Conservation (phyloP, 2,797 vertebrate genomes). For the Cottoperca gobio region DNA sequence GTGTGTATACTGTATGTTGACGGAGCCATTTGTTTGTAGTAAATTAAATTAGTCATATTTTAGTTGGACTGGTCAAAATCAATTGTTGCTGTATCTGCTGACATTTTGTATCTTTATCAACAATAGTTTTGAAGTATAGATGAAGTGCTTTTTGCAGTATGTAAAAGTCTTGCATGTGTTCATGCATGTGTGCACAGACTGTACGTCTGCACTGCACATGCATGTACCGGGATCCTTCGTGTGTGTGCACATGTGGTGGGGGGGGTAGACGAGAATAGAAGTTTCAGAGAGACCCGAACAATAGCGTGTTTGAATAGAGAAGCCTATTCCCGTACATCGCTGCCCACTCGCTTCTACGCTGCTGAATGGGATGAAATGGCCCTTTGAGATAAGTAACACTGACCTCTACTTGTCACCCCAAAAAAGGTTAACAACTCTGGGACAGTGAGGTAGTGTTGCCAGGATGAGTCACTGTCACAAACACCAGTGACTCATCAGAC, state of each 20-base stretch:
- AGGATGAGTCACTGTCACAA: constrained; percentile 73
- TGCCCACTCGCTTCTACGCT: constrained; percentile 43
- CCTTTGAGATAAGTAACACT: constrained; percentile 66
- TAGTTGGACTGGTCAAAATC: not conserved
- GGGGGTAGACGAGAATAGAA: constrained; percentile 53
- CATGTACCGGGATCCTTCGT: constrained; percentile 6
- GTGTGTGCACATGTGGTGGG: constrained; percentile 43
- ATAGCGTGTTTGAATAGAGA: constrained; percentile 56
- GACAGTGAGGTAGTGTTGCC: constrained; percentile 64
- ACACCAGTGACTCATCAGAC: constrained; percentile 70
- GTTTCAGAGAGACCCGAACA: constrained; percentile 49
- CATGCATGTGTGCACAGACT: not conserved
- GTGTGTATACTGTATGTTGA: not conserved
- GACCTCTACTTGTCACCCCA: constrained; percentile 63
- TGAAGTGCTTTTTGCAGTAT: not conserved
- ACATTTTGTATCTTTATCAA: not conserved
- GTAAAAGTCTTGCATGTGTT: not conserved
- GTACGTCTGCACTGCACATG: constrained; percentile 31
- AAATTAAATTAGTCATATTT: not conserved
- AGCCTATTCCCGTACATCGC: constrained; percentile 49
- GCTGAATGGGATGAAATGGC: constrained; percentile 62
- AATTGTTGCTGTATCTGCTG: not conserved
- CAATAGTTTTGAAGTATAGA: not conserved
- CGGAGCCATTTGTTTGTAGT: not conserved
- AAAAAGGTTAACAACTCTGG: constrained; percentile 69